Evolutionary conservation across 2,113 vertebrate species (phyloP).

Genomic region (Pedionomus torquatus): DNA sequence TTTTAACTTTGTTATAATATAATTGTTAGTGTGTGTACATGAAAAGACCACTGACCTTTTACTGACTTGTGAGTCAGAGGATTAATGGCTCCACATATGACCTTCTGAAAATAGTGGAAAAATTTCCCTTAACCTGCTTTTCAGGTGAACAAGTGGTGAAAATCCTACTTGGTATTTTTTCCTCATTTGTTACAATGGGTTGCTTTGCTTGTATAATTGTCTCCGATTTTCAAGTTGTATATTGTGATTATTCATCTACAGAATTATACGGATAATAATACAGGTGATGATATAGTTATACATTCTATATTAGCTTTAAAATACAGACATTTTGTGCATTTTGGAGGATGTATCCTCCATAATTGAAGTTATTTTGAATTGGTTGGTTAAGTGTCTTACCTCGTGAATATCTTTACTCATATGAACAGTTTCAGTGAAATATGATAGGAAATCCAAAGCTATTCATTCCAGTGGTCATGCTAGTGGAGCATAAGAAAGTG

Average conservation of each 20-base stretch:
- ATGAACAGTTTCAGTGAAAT: background rate
- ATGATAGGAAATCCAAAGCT: background rate
- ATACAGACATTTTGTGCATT: background rate
- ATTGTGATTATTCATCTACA: background rate
- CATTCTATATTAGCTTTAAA: background rate
- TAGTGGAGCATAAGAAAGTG: background rate
- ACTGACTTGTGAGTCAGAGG: constrained; percentile 50
- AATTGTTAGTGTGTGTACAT: background rate
- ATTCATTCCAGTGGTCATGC: background rate
- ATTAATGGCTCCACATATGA: background rate
- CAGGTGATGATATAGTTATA: background rate
- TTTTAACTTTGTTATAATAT: constrained; percentile 47
- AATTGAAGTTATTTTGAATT: background rate
- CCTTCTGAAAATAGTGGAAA: constrained; percentile 15
- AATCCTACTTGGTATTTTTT: background rate
- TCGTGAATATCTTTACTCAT: background rate
- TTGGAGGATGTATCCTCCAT: background rate
- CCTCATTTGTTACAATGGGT: background rate
- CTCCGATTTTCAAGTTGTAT: background rate
- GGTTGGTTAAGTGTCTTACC: background rate
- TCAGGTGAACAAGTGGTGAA: background rate
- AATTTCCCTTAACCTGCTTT: background rate
- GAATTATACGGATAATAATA: background rate
- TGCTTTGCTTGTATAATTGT: background rate
- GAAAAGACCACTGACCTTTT: constrained; percentile 47